These are phyloP conservation scores for Candidula unifasciata DNA, from an alignment of 2,888 invertebrate species.

Conservation along the genomic window DNA sequence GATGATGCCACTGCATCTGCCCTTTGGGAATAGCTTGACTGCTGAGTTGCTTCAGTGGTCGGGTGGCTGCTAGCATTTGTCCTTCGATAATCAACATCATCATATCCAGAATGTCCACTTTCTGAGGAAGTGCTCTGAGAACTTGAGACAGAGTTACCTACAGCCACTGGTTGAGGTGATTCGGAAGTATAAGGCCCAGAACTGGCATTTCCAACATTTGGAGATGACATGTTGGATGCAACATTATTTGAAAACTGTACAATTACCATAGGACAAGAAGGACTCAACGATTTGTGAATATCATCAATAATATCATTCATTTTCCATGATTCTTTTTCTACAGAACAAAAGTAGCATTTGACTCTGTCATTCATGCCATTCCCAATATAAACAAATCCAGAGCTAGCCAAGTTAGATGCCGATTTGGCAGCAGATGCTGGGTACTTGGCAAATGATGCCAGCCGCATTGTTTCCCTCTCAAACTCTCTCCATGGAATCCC, in stretches of 20 bases:
- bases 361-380: constrained; percentile 16
- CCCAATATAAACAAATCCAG: constrained; percentile 34
- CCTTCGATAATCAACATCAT: neutral
- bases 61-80: neutral
- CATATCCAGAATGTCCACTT: neutral
- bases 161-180: neutral
- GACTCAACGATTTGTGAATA: constrained; percentile 11
- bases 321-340: constrained; percentile 16
- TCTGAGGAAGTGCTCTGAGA: neutral
- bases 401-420: neutral
- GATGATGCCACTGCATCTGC: neutral
- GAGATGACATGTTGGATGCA: neutral
- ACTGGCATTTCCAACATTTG: neutral
- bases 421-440: neutral
- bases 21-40: neutral
- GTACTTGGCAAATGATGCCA: constrained; percentile 15
- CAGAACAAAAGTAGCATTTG: constrained; percentile 23
- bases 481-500: constrained; percentile 1
- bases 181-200: neutral
- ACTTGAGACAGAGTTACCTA: neutral
- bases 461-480: constrained; percentile 3
- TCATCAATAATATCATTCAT: constrained; percentile 1
- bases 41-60: neutral
- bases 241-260: neutral
- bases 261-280: constrained; percentile 11